Percentiles rank a stretch among this genome's conserved stretches.
phyloP scores from a whole-genome alignment of 2,113 vertebrate species.

The Zosterops borbonicus region DNA sequence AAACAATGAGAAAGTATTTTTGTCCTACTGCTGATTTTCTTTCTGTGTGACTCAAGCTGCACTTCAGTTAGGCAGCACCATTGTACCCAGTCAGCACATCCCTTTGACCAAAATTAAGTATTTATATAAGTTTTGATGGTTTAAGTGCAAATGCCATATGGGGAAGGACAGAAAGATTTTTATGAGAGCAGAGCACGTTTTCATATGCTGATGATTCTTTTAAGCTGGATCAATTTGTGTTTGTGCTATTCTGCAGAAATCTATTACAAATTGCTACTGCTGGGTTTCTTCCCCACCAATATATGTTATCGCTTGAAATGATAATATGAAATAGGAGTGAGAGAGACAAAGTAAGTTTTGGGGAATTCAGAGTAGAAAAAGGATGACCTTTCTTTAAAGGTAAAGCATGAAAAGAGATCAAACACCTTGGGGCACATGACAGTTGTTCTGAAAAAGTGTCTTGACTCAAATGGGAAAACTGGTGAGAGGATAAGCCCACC shows the following conservation, averaged over 20 bases:
- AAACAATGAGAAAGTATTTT: not conserved
- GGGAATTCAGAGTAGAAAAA: not conserved
- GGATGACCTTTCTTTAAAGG: not conserved
- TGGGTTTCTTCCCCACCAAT: not conserved
- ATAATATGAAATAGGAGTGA: not conserved
- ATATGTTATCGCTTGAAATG: no score
- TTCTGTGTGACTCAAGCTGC: not conserved
- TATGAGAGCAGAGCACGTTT: not conserved
- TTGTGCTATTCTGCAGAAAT: not conserved
- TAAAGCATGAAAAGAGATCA: not conserved
- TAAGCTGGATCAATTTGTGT: not conserved
- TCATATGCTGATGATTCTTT: not conserved
- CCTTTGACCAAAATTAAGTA: not conserved
- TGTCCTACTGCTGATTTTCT: not conserved
- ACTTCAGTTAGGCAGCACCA: not conserved
- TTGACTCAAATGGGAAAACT: not conserved
- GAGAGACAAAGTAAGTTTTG: not conserved
- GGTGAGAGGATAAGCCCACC: not conserved
- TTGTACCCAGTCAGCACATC: not conserved
- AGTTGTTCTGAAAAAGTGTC: not conserved
- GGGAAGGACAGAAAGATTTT: not conserved
- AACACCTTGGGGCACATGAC: rapidly evolving
- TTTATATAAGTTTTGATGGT: not conserved
- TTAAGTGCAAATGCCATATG: not conserved
- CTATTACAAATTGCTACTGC: not conserved